These are phyloP conservation scores for Synanthedon vespiformis DNA, from an alignment of 2,888 invertebrate species.

Conservation along the genomic window DNA sequence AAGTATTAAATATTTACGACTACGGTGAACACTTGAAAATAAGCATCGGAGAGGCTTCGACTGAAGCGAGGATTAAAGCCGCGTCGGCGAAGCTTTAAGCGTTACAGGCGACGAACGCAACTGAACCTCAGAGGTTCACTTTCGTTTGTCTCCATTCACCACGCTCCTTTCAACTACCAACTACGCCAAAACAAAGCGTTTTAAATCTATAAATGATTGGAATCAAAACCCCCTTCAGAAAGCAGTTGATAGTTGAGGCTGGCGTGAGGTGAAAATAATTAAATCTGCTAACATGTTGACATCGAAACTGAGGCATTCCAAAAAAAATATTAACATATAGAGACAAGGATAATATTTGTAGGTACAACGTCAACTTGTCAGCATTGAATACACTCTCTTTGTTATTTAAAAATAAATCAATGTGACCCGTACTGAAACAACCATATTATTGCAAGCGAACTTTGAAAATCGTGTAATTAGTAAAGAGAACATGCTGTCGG, in stretches of 20 bases:
- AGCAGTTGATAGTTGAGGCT: conserved; percentile 63
- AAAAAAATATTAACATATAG: too few relatives aligned
- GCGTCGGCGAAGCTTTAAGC: conserved; percentile 64
- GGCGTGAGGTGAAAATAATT: conserved; percentile 42
- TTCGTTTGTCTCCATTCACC: conserved; percentile 55
- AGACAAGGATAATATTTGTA: too few relatives aligned
- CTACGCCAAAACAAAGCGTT: conserved; percentile 32
- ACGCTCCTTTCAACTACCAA: conserved; percentile 63
- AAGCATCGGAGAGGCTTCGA: conserved; percentile 66
- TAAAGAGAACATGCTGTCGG: conserved; percentile 6
- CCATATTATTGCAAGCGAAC: conserved; percentile 27
- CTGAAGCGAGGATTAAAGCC: conserved; percentile 64
- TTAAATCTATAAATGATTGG: conserved; percentile 34
- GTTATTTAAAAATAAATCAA: conserved; percentile 42
- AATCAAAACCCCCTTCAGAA: conserved; percentile 45
- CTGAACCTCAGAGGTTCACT: conserved; percentile 26
- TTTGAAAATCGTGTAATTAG: conserved; percentile 14
- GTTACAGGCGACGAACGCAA: conserved; percentile 48
- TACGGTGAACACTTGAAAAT: conserved; percentile 61
- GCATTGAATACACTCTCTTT: conserved; percentile 50
- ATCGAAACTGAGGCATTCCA: conserved; percentile 1
- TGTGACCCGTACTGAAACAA: conserved; percentile 56
- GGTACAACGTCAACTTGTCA: conserved; percentile 39
- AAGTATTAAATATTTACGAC: conserved; percentile 57
- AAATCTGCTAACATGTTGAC: conserved; percentile 46